These are phyloP conservation scores for Nasonia oneida DNA, from an alignment of 2,888 invertebrate genomes.

Conservation along the genomic window DNA sequence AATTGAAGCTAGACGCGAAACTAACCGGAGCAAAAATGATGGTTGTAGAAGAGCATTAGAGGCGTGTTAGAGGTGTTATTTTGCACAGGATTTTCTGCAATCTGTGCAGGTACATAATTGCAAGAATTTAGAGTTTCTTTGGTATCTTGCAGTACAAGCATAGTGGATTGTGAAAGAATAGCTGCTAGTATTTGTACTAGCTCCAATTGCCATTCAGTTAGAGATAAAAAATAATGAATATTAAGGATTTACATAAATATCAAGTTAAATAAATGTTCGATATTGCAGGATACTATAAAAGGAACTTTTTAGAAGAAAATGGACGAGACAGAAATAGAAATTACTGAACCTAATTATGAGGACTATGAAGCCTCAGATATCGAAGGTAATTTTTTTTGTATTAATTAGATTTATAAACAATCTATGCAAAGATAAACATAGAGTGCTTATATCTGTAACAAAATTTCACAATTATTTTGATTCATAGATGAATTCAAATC, in stretches of 20 bases:
- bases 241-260: background rate
- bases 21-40: background rate
- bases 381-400: background rate
- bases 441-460: background rate
- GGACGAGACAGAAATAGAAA: background rate
- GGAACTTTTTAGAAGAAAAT: conserved; percentile 8
- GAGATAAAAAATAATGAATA: background rate
- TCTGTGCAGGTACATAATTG: background rate
- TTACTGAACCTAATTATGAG: background rate
- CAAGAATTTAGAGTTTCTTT: background rate
- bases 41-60: background rate
- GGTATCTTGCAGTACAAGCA: background rate
- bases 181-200: background rate
- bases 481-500: conserved; percentile 1
- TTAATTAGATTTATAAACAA: background rate
- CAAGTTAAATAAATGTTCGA: background rate
- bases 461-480: background rate
- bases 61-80: background rate
- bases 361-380: background rate
- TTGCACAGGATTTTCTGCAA: background rate
- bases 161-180: background rate
- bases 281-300: background rate
- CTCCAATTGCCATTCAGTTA: background rate
- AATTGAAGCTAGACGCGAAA: background rate
- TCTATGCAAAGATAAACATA: background rate